phyloP scores from a whole-genome alignment of 2,113 vertebrate genomes.

The Aleadryas rufinucha region DNA sequence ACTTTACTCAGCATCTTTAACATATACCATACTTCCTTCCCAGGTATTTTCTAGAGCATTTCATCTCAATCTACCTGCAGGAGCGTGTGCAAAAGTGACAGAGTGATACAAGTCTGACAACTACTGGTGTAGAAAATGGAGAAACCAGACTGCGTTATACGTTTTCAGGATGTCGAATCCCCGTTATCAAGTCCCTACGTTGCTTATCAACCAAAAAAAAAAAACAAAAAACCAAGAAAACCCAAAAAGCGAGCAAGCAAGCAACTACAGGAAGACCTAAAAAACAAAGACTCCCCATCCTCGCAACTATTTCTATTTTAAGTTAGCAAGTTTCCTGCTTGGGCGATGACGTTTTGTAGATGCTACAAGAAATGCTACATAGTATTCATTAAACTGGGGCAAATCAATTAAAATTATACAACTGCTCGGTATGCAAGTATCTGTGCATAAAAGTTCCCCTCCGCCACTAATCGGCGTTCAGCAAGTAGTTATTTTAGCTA shows the following conservation, averaged over 20 bases:
- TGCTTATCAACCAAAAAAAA: neutral
- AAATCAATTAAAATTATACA: conserved; percentile 58
- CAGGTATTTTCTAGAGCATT: conserved; percentile 73
- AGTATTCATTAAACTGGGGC: conserved; percentile 15
- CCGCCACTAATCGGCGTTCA: neutral
- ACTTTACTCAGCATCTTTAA: conserved; percentile 62
- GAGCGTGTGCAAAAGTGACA: conserved; percentile 76
- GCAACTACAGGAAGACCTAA: neutral
- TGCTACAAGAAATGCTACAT: neutral
- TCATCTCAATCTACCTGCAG: conserved; percentile 75
- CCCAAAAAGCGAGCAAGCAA: neutral
- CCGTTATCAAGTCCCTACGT: neutral
- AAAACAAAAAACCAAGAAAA: neutral
- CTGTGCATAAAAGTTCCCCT: conserved; percentile 60
- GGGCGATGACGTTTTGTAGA: conserved; percentile 15
- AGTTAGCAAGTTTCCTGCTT: conserved; percentile 33
- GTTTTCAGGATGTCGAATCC: neutral
- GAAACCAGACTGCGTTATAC: conserved; percentile 22
- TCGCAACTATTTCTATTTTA: neutral
- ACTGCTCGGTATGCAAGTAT: neutral
- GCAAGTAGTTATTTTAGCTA: conserved; percentile 61
- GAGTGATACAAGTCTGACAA: conserved; percentile 67
- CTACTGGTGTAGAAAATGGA: conserved; percentile 57
- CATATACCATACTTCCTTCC: conserved; percentile 64
- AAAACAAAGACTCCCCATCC: conserved; percentile 6